Evolutionary conservation across 2,797 vertebrate species (phyloP), one percentile per base, ranked within the genome.

Genomic region (Peromyscus aztecus): DNA sequence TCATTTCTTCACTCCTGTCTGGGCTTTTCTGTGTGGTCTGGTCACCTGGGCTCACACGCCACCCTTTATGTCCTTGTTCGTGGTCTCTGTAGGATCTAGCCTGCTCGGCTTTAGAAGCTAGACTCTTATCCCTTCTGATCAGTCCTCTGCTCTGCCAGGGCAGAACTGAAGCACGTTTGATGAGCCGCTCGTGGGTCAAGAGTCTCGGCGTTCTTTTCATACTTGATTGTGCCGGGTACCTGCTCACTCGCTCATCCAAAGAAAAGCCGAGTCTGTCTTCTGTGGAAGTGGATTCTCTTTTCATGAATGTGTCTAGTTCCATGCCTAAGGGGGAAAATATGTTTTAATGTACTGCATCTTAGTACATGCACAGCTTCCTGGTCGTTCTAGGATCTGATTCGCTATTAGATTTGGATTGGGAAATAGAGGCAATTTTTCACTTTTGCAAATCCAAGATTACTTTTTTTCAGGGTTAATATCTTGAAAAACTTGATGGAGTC

Each of bases 391-490:
- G 78, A 52, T 59, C 73, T 77, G 63, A 49, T n/a, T 78, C 46
- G 75, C 80, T 95, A 3, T 87, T 93, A 86, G 52, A 43, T 82
- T 90, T 94, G 85, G 52, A 59, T 87, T 69, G 52, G 82, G 90
- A 89, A 95, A 46, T 92, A 57, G 55, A 90, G 90, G 55, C 65
- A 90, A 0, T 55, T 55, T 63, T 63, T 78, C 13, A 14, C 31
- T 76, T 91, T 84, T 84, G 89, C 69, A 77, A 80, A 49, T 46
- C 84, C 7, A 40, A 37, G 67, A 23, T 19, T 57, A 13, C 24
- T 24, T 78, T 63, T 94, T 19, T 85, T 63, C 82, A 93, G 69
- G 83, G 52, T 80, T 94, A 93, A 4, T 85, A 77, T 89, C 92
- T 96, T 83, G 29, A 21, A 82, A 92, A 82, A 13, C 46, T 86